phyloP scores from a whole-genome alignment of 2,113 vertebrate genomes.

The Nyctibius bracteatus region DNA sequence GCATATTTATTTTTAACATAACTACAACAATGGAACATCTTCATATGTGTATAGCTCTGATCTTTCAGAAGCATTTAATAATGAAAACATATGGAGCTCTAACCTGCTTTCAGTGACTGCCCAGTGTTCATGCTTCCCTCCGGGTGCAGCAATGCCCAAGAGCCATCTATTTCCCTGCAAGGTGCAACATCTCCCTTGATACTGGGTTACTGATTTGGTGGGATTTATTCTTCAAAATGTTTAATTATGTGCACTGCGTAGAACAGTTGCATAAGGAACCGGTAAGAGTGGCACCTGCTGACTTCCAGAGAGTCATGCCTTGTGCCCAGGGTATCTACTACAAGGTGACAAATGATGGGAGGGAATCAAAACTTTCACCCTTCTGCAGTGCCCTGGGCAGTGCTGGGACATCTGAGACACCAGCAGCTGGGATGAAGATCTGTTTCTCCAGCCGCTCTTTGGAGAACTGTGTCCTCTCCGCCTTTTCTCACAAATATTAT shows the following conservation, averaged over 20 bases:
- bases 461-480: neutral
- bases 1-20: neutral
- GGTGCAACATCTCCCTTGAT: neutral
- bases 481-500: neutral
- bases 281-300: neutral
- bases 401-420: neutral
- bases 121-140: neutral
- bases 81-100: neutral
- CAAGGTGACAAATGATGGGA: neutral
- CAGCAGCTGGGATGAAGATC: accelerated
- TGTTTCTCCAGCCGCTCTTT: neutral
- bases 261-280: neutral
- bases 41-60: neutral
- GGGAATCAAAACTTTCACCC: neutral
- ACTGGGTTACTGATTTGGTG: neutral
- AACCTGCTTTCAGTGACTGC: neutral
- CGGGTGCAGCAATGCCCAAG: neutral
- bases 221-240: neutral
- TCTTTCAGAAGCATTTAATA: neutral
- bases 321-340: accelerated
- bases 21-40: neutral
- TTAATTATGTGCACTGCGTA: neutral
- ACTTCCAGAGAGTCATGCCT: neutral
- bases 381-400: neutral
- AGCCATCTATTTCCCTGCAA: neutral